Evolutionary conservation across 30 jellyfish, hydroid and myxozoan species (phyloP).

Genomic region (Mastigias papua): DNA sequence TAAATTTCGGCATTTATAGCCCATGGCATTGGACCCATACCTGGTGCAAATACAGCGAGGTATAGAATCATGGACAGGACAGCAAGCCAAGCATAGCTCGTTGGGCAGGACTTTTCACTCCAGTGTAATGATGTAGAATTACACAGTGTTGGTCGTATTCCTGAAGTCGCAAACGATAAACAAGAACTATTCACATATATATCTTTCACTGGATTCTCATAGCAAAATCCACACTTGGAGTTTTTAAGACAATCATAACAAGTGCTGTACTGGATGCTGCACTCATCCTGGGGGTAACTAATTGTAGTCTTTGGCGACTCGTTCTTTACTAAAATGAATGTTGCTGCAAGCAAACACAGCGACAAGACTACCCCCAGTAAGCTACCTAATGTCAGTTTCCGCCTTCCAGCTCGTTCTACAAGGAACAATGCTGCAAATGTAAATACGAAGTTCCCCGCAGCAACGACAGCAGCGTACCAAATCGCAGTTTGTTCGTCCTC

Average conservation of each 20-base stretch:
- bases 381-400: constrained; percentile 83
- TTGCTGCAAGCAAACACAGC: constrained; percentile 76
- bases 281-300: constrained; percentile 9
- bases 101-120: constrained; percentile 75
- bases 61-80: constrained; percentile 78
- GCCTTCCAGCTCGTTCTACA: constrained; percentile 84
- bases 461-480: constrained; percentile 94
- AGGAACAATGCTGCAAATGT: constrained; percentile 68
- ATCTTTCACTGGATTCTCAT: not conserved
- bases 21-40: constrained; percentile 99
- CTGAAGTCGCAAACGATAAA: not conserved
- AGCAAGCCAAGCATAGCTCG: constrained; percentile 94
- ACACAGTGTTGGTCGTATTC: constrained; percentile 4
- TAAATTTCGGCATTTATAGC: constrained; percentile 94
- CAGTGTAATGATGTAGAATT: constrained; percentile 46
- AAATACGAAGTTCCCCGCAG: constrained; percentile 83
- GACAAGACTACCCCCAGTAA: constrained; percentile 79
- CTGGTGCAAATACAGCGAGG: constrained; percentile 92
- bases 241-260: constrained; percentile 77
- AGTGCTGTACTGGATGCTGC: constrained; percentile 30
- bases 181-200: constrained; percentile 69
- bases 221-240: constrained; percentile 84
- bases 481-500: constrained; percentile 71
- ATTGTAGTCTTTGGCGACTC: constrained; percentile 65
- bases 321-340: constrained; percentile 55